Percentiles rank a stretch among this genome's conserved stretches.
phyloP scores from a whole-genome alignment of 1,140 invertebrate species.

The Macrostomum lignano region DNA sequence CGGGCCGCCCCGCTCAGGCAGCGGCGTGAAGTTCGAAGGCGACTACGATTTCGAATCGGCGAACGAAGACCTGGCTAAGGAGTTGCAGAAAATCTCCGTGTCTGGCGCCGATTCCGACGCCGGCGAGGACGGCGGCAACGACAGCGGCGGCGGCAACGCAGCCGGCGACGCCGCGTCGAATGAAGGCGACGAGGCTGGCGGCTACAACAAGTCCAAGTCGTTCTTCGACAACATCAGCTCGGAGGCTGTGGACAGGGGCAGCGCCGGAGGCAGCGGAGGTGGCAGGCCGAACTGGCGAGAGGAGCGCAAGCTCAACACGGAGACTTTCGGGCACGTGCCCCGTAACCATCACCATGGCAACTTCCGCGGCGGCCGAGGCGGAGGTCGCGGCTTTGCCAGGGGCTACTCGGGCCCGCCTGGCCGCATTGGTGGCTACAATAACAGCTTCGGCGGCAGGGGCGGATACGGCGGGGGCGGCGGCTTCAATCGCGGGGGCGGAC shows the following conservation, averaged over 20 bases:
- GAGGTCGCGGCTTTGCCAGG: too few species aligned
- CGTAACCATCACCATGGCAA: too few species aligned
- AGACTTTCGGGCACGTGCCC: conserved; percentile 93
- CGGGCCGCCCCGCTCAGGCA: background rate
- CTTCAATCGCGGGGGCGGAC: too few species aligned
- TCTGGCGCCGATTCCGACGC: background rate
- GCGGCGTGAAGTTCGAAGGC: conserved; percentile 52
- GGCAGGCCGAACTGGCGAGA: conserved; percentile 76
- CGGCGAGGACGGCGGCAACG: too few species aligned
- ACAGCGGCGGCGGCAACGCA: too few species aligned
- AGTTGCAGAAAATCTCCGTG: conserved; percentile 7
- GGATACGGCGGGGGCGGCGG: too few species aligned
- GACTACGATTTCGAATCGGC: conserved; percentile 93
- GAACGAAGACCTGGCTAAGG: conserved; percentile 55
- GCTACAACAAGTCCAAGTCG: conserved; percentile 67
- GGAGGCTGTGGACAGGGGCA: conserved; percentile 59
- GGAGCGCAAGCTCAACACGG: conserved; percentile 67
- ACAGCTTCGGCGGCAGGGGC: too few species aligned
- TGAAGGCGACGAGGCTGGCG: conserved; percentile 12
- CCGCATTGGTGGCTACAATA: too few species aligned
- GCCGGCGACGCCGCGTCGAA: too few species aligned
- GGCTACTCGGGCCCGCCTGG: too few species aligned
- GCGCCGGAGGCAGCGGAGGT: too few species aligned
- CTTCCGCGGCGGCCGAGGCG: too few species aligned
- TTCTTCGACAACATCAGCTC: conserved; percentile 92